These are phyloP conservation scores for Rugalucina vietnamica DNA, from an alignment of 2,888 invertebrate species.

Conservation along the genomic window DNA sequence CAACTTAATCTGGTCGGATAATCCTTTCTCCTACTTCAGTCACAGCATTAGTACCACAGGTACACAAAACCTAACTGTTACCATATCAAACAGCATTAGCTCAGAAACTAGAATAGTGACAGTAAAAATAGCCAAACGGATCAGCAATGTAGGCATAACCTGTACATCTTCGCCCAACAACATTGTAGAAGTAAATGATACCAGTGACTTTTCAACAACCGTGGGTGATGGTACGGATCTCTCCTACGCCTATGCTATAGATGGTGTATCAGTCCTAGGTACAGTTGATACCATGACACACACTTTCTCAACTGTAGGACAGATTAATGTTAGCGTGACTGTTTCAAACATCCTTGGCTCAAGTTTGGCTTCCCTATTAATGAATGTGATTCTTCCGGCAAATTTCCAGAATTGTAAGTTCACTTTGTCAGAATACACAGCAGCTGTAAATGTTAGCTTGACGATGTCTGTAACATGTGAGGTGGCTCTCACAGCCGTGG, in stretches of 20 bases:
- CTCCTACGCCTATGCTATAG: conserved; percentile 41
- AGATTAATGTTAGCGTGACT: conserved; percentile 43
- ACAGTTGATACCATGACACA: conserved; percentile 20
- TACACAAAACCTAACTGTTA: neutral
- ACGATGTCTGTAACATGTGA: conserved; percentile 45
- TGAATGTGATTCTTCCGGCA: conserved; percentile 43
- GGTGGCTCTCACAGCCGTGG: conserved; percentile 35
- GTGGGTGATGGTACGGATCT: conserved; percentile 44
- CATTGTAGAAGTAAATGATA: conserved; percentile 39
- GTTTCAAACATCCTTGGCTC: conserved; percentile 40
- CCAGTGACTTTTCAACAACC: conserved; percentile 9
- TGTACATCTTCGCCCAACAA: conserved; percentile 32
- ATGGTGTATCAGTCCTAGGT: neutral
- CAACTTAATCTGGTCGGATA: conserved; percentile 46
- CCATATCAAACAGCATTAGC: conserved; percentile 43
- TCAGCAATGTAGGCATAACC: conserved; percentile 35
- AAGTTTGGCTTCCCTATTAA: conserved; percentile 1
- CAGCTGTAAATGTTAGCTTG: conserved; percentile 36
- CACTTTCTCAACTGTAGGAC: conserved; percentile 55
- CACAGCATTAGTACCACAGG: conserved; percentile 35
- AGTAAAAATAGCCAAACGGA: conserved; percentile 36
- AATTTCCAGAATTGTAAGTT: conserved; percentile 31
- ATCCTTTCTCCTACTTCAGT: conserved; percentile 46
- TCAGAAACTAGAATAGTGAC: conserved; percentile 28
- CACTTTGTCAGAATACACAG: conserved; percentile 26